phyloP scores from a whole-genome alignment of 2,797 vertebrate genomes.

The Saxicola maurus region DNA sequence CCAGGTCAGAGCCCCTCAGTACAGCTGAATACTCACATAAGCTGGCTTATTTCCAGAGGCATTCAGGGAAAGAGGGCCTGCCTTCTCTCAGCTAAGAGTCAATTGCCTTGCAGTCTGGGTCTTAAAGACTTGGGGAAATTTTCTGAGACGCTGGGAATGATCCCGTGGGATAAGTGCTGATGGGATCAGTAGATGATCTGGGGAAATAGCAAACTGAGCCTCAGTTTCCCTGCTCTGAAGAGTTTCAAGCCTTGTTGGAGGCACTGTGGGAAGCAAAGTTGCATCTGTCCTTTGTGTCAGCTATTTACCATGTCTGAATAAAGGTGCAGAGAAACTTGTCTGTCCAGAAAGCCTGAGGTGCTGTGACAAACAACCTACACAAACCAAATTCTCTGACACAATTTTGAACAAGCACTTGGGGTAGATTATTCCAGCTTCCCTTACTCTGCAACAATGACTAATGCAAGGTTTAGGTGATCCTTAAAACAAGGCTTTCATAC shows the following conservation, averaged over 20 bases:
- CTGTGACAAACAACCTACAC: background rate
- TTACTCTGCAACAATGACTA: background rate
- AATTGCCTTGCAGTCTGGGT: background rate
- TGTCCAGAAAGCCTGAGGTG: background rate
- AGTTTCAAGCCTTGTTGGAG: background rate
- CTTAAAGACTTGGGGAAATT: background rate
- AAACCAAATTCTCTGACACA: background rate
- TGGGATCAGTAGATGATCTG: rapidly evolving
- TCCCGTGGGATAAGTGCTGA: background rate
- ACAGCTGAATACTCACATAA: background rate
- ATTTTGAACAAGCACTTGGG: background rate
- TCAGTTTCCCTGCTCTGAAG: background rate
- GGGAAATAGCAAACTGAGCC: background rate
- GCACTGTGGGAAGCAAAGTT: background rate
- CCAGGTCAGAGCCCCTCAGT: background rate
- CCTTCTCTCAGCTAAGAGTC: background rate
- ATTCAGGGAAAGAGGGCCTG: background rate
- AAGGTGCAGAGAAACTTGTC: background rate
- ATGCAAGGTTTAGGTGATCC: background rate
- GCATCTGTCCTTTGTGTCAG: background rate
- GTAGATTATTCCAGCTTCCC: background rate
- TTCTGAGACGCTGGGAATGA: background rate
- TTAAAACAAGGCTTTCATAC: background rate
- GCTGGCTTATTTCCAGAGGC: background rate
- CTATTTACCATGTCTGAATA: background rate